Conservation (phyloP, 2,113 vertebrate species). For the Neolamprologus sp. region DNA sequence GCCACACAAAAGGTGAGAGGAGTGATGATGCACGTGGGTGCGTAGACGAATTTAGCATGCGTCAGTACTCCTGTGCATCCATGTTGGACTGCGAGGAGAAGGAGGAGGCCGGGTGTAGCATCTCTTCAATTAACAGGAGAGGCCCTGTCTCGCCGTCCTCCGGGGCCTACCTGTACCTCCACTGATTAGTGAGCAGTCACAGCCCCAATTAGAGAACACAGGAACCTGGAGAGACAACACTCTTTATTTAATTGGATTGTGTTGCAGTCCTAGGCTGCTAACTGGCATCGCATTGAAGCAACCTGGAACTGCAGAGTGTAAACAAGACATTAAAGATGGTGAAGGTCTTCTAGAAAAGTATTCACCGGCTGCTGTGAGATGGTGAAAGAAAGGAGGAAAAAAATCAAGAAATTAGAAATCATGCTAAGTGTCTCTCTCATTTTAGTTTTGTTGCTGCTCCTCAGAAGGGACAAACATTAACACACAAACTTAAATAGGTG, state of each 20-base stretch:
- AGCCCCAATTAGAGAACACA: slow-evolving; percentile 73
- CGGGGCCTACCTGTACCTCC: slow-evolving; percentile 64
- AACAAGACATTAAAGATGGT: slow-evolving; percentile 59
- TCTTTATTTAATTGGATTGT: slow-evolving; percentile 72
- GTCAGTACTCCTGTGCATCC: slow-evolving; percentile 2
- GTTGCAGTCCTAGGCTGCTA: slow-evolving; percentile 57
- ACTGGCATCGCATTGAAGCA: slow-evolving; percentile 50
- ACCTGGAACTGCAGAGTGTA: slow-evolving; percentile 30
- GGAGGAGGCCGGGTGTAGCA: slow-evolving; percentile 42
- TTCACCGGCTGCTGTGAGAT: neutral
- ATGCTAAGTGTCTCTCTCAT: neutral
- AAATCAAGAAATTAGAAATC: slow-evolving; percentile 2
- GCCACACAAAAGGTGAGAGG: slow-evolving; percentile 14
- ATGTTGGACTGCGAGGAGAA: neutral
- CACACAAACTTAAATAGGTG: neutral
- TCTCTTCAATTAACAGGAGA: slow-evolving; percentile 69
- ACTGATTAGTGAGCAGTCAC: slow-evolving; percentile 73
- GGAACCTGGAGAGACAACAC: slow-evolving; percentile 67
- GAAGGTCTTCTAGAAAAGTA: neutral
- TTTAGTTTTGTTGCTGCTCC: neutral
- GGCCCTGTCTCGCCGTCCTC: slow-evolving; percentile 53
- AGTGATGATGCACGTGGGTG: slow-evolving; percentile 2
- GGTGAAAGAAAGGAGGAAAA: neutral
- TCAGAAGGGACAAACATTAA: neutral
- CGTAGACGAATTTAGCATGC: slow-evolving; percentile 19